A percentile compares a stretch with the other conserved stretches of the same genome.
Evolutionary conservation across 2,113 vertebrate species (phyloP).

Genomic region (Morphnarchus princeps): DNA sequence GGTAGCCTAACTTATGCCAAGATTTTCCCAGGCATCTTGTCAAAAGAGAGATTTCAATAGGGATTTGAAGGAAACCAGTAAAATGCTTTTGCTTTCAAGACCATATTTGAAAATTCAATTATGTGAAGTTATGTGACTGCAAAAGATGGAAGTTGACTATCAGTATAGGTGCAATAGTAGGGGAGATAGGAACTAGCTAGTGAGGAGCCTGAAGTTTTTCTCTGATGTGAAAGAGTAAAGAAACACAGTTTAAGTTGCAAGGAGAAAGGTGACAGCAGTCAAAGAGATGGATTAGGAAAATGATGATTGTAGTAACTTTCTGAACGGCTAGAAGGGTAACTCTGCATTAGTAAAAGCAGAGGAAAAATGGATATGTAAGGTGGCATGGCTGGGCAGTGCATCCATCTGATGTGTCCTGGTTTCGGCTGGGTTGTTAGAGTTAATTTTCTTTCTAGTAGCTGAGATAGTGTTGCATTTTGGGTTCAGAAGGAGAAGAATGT

Average conservation of each 20-base stretch:
- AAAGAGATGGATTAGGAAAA: background rate
- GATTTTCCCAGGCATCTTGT: background rate
- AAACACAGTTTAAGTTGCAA: background rate
- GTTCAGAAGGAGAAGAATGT: too few species aligned
- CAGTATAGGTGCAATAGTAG: background rate
- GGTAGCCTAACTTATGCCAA: background rate
- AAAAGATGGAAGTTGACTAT: background rate
- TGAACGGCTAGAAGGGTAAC: background rate
- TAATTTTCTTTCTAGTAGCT: too few species aligned
- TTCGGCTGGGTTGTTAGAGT: too few species aligned
- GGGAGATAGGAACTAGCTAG: background rate
- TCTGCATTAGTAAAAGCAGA: background rate
- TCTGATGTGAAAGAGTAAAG: background rate
- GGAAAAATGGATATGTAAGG: background rate
- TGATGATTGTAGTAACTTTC: background rate
- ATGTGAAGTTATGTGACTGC: background rate
- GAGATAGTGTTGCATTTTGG: too few species aligned
- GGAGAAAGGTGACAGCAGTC: background rate
- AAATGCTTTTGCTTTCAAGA: background rate
- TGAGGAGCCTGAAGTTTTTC: background rate
- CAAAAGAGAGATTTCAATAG: background rate
- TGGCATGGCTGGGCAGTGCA: background rate
- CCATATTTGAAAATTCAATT: background rate
- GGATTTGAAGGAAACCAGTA: background rate
- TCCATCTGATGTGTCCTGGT: background rate